These are phyloP conservation scores for Caenorhabditis sp. DNA, from an alignment of 2,888 invertebrate genomes.

Conservation along the genomic window DNA sequence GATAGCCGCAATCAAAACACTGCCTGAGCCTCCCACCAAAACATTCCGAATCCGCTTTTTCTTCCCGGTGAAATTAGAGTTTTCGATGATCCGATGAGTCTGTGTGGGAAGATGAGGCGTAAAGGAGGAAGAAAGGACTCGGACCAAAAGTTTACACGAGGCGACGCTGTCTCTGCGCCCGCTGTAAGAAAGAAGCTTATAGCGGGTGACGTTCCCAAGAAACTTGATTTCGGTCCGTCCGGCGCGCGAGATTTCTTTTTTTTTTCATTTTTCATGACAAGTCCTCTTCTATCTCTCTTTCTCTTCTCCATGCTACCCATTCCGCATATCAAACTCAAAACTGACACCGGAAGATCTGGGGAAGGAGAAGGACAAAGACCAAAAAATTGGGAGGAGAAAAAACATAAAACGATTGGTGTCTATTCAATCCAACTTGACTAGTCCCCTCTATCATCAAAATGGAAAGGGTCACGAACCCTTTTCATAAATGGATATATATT, in stretches of 20 bases:
- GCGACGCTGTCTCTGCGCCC: constrained; percentile 12
- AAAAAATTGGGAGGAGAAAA: constrained; percentile 26
- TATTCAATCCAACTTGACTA: constrained; percentile 36
- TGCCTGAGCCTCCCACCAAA: constrained; percentile 14
- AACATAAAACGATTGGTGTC: constrained; percentile 25
- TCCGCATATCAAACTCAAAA: constrained; percentile 51
- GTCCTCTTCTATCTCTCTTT: neutral
- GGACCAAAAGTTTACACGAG: constrained; percentile 45
- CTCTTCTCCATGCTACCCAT: constrained; percentile 1
- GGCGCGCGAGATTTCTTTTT: constrained; percentile 10
- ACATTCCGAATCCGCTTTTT: constrained; percentile 33
- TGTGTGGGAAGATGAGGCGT: constrained; percentile 37
- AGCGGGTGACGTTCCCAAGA: constrained; percentile 47
- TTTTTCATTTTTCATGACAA: constrained; percentile 34
- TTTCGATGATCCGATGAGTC: constrained; percentile 32
- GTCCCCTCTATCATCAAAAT: constrained; percentile 29
- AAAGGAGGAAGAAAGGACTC: constrained; percentile 20
- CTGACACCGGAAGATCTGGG: constrained; percentile 37
- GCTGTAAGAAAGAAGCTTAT: constrained; percentile 22
- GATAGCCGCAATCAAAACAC: constrained; percentile 12
- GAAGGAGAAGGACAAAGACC: constrained; percentile 1
- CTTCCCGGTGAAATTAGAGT: constrained; percentile 2
- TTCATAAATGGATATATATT: constrained; percentile 16
- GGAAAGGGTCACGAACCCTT: constrained; percentile 19
- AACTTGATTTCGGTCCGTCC: constrained; percentile 35